These are phyloP conservation scores for Vulpes vulpes DNA, from an alignment of 2,113 vertebrate species.

Conservation along the genomic window DNA sequence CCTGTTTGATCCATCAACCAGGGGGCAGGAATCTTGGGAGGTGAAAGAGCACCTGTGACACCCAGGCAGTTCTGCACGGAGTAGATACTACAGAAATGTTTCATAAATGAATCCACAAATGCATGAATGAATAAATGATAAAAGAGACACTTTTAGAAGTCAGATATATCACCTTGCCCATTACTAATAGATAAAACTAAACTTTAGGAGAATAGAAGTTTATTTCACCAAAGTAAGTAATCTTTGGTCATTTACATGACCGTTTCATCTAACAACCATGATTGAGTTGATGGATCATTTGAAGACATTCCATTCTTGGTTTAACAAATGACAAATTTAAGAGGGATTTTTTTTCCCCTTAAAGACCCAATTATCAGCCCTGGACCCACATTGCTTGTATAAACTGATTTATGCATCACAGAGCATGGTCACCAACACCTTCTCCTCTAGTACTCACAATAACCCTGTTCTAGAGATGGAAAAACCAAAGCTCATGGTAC, in stretches of 20 bases:
- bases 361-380: not conserved
- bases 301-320: not conserved
- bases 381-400: not conserved
- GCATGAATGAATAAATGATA: not conserved
- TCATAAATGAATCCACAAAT: constrained; percentile 6
- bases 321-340: constrained; percentile 36
- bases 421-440: not conserved
- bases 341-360: not conserved
- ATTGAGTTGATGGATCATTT: not conserved
- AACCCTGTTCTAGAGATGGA: not conserved
- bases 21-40: not conserved
- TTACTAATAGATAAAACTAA: not conserved
- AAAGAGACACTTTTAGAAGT: constrained; percentile 5
- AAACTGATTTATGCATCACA: constrained; percentile 3
- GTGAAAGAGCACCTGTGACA: not conserved
- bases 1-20: not conserved
- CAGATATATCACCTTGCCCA: not conserved
- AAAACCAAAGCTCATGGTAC: not conserved
- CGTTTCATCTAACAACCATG: not conserved
- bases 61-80: not conserved
- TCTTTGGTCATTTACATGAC: constrained; percentile 17
- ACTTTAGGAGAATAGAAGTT: not conserved
- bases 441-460: not conserved
- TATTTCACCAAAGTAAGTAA: constrained; percentile 11
- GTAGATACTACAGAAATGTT: not conserved